Evolutionary conservation across 1,140 invertebrate species (phyloP).

Genomic region (Uloborus diversus): DNA sequence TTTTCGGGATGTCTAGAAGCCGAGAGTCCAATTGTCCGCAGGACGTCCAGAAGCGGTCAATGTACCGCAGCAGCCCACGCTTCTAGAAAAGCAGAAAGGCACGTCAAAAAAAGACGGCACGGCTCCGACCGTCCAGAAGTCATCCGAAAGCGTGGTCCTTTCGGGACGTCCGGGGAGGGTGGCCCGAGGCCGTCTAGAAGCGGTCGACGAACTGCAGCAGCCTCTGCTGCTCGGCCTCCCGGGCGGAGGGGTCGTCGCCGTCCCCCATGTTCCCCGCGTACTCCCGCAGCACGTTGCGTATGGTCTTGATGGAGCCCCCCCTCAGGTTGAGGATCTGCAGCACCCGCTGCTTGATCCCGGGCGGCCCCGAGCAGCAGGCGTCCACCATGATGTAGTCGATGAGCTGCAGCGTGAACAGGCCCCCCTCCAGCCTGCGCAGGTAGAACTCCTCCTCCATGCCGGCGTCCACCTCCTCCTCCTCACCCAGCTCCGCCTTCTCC

Average conservation of each 20-base stretch:
- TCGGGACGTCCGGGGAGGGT: too few relatives aligned
- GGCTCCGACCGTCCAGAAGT: too few relatives aligned
- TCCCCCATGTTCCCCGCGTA: constrained; percentile 95
- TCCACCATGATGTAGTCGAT: constrained; percentile 96
- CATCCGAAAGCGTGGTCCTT: too few relatives aligned
- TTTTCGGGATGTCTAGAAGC: too few relatives aligned
- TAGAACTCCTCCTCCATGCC: constrained; percentile 85
- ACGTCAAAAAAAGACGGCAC: too few relatives aligned
- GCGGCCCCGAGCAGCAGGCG: constrained; percentile 76
- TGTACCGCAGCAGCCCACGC: too few relatives aligned
- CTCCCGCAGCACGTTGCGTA: constrained; percentile 94
- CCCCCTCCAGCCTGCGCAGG: constrained; percentile 86
- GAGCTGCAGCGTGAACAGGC: constrained; percentile 94
- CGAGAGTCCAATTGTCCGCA: too few relatives aligned
- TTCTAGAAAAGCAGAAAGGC: too few relatives aligned
- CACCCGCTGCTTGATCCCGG: constrained; percentile 82
- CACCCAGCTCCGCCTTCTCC: constrained; percentile 65
- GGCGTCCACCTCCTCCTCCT: constrained; percentile 71
- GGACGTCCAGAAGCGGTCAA: too few relatives aligned
- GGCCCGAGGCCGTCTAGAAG: too few relatives aligned
- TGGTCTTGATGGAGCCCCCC: constrained; percentile 91
- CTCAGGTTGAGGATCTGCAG: constrained; percentile 88
- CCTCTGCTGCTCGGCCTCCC: constrained; percentile 88
- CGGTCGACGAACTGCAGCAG: constrained; percentile 93
- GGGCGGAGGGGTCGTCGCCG: constrained; percentile 81